Conservation (phyloP, 2,888 invertebrate genomes). For the Trichogramma dendrolimi region DNA sequence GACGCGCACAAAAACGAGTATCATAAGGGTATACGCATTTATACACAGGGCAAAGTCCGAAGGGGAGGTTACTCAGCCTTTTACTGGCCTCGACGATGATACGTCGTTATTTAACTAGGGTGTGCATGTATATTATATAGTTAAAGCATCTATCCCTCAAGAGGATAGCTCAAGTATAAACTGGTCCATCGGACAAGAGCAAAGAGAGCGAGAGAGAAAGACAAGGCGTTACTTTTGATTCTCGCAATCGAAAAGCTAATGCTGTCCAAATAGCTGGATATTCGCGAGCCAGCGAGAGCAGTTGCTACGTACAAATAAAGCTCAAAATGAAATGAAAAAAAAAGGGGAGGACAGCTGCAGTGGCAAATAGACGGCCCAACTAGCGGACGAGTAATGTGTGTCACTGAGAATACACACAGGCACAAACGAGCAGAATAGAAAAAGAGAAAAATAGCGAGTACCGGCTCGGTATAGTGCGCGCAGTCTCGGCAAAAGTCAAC, state of each 20-base stretch:
- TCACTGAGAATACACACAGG: neutral
- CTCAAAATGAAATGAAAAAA: neutral
- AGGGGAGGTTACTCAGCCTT: no score
- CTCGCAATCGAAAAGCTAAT: constrained; percentile 41
- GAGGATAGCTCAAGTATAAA: neutral
- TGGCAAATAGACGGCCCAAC: constrained; percentile 24
- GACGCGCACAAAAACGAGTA: no score
- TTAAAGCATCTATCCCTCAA: neutral
- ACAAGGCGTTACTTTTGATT: neutral
- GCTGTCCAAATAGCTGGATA: constrained; percentile 44
- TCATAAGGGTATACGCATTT: no score
- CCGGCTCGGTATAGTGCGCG: neutral
- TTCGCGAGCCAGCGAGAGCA: constrained; percentile 14
- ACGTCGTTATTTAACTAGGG: no score
- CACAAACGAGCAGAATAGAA: no score
- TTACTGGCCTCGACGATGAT: no score
- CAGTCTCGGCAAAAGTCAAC: constrained; percentile 6
- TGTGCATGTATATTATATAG: no score
- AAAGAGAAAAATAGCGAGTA: no score
- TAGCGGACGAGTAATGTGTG: constrained; percentile 6
- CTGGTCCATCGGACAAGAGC: neutral
- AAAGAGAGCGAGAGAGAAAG: neutral
- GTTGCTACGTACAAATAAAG: neutral
- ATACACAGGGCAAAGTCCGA: no score
- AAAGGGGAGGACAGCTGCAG: constrained; percentile 22